Conservation (phyloP, 2,797 vertebrate species). For the Falco cherrug region DNA sequence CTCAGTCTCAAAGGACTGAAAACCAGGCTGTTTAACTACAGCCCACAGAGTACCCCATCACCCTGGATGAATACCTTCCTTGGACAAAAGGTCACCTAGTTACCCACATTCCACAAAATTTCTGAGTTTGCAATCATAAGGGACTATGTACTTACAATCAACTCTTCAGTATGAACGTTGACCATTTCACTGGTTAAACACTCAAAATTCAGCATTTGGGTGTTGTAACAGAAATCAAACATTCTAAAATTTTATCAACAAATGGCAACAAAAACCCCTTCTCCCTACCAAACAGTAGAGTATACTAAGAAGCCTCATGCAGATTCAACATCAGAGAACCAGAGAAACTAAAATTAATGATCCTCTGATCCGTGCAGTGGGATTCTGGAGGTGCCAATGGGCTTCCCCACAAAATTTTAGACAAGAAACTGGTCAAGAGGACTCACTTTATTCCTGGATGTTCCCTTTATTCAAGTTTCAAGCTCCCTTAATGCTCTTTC, state of each 20-base stretch:
- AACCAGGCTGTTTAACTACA: not conserved
- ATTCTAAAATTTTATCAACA: not conserved
- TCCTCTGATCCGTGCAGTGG: not conserved
- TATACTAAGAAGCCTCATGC: not conserved
- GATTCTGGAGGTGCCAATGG: not conserved
- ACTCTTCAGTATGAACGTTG: not conserved
- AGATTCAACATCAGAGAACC: not conserved
- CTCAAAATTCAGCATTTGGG: not conserved
- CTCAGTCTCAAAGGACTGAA: not conserved
- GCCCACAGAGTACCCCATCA: not conserved
- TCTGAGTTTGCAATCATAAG: not conserved
- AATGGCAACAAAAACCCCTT: not conserved
- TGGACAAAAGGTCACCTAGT: not conserved
- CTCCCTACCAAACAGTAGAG: not conserved
- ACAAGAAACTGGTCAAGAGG: not conserved
- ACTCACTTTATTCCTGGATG: not conserved
- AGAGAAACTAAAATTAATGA: not conserved
- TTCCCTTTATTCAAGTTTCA: not conserved
- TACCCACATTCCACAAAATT: not conserved
- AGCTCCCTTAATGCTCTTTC: not conserved
- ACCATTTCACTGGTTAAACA: not conserved
- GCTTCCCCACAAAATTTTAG: not conserved
- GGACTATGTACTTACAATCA: not conserved
- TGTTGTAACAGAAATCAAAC: not conserved
- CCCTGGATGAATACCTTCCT: not conserved